phyloP scores from a whole-genome alignment of 2,113 vertebrate genomes.

The Nothocercus nigrocapillus region DNA sequence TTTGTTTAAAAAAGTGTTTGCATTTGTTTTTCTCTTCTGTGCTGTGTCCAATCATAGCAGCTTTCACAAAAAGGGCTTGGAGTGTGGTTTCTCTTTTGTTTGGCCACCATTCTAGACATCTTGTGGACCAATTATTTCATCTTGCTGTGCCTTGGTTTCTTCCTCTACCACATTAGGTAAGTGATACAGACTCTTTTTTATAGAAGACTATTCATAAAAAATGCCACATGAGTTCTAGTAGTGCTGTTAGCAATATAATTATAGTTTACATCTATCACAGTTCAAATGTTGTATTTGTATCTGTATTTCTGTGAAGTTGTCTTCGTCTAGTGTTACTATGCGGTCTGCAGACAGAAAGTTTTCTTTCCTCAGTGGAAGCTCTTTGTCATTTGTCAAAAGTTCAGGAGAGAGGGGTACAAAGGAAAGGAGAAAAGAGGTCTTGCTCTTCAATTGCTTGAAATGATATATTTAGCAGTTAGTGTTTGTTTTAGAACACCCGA shows the following conservation, averaged over 20 bases:
- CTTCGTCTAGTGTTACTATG: accelerated
- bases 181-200: neutral
- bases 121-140: neutral
- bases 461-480: neutral
- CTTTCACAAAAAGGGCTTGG: neutral
- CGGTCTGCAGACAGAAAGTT: neutral
- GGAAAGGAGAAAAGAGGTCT: neutral
- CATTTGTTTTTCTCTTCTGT: neutral
- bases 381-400: neutral
- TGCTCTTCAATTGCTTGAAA: neutral
- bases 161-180: neutral
- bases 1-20: neutral
- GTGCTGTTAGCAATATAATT: accelerated
- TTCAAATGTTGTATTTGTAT: accelerated
- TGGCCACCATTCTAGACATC: neutral
- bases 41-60: accelerated
- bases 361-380: neutral
- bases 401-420: neutral
- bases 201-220: neutral
- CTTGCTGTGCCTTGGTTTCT: neutral
- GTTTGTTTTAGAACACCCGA: neutral
- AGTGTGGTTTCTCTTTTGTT: neutral
- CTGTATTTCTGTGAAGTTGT: neutral
- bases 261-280: too few relatives aligned
- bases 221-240: neutral